Evolutionary conservation across 2,113 vertebrate genomes (phyloP), one percentile per base, ranked within the genome.

Genomic region (Sander vitreus): DNA sequence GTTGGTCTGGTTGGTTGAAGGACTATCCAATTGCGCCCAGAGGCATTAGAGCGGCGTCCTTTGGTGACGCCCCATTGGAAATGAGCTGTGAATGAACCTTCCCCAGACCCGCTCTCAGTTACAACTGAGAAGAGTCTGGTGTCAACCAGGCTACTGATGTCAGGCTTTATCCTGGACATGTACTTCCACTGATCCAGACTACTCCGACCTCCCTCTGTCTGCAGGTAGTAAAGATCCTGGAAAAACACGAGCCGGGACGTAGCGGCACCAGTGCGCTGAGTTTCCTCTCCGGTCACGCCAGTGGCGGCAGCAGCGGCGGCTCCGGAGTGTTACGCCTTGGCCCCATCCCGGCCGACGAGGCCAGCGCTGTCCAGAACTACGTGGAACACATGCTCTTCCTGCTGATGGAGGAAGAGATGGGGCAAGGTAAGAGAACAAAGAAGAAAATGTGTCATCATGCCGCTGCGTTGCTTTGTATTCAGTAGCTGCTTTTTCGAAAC

Each of bases 331-430:
- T 65, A 4, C 90, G 86, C 2, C 95, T 96, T 0, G 96, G 96
- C 0, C 84, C 94, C 0, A 94, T 99, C 89, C 96, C 97, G 2
- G 85, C 95, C 0, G 98, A 99, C 36, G 98, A 99, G 91, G 97
- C 97, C 83, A 99, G 97, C 25, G 97, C 98, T 0, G 98, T 99
- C 58, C 98, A 99, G 95, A 99, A 99, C 92, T 99, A 99, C 0
- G 98, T 99, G 51, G 98, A 99, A 14, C 98, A 99, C 93, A 99
- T 99, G 97, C 94, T 99, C 13, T 98, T 99, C 81, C 93, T 99
- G 85, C 83, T 99, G 76, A 98, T 98, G 87, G 97, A 99, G 85
- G 98, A 99, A n/a, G 95, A 96, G 80, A 91, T 94, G 3, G 97
- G 96, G 3, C 95, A 95, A 93, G 96, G 96, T 39, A 54, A 25